These are phyloP conservation scores for Carcinoscorpius rotundicauda DNA, from an alignment of 1,140 invertebrate species.

Conservation along the genomic window DNA sequence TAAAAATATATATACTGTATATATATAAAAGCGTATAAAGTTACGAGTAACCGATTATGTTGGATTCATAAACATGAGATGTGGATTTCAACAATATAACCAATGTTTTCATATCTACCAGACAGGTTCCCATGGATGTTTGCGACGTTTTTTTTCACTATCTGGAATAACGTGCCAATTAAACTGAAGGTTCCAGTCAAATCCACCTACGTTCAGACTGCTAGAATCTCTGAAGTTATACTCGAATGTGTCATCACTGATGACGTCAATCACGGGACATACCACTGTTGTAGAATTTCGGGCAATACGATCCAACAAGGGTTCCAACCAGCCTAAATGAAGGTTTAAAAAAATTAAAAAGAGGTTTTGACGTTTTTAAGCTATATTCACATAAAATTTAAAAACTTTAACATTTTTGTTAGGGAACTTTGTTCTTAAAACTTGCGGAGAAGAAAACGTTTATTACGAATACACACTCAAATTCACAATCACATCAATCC, in stretches of 20 bases:
- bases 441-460: no score
- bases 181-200: constrained; percentile 87
- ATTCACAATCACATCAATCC: no score
- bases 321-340: constrained; percentile 67
- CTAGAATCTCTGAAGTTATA: constrained; percentile 39
- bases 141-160: constrained; percentile 72
- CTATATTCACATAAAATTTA: no score
- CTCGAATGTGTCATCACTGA: constrained; percentile 42
- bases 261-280: constrained; percentile 64
- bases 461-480: no score
- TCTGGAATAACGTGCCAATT: constrained; percentile 96
- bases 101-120: no score
- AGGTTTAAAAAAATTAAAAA: no score
- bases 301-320: constrained; percentile 76
- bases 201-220: constrained; percentile 92
- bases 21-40: no score
- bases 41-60: background rate
- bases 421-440: no score
- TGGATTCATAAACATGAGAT: constrained; percentile 32
- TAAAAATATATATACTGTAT: no score
- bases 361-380: no score
- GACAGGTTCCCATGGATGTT: constrained; percentile 65
- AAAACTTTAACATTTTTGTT: no score
- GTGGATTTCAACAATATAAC: no score
- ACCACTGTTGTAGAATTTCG: constrained; percentile 79